These are phyloP conservation scores for Sebastolobus altivelis DNA, from an alignment of 2,797 vertebrate genomes.

Conservation along the genomic window DNA sequence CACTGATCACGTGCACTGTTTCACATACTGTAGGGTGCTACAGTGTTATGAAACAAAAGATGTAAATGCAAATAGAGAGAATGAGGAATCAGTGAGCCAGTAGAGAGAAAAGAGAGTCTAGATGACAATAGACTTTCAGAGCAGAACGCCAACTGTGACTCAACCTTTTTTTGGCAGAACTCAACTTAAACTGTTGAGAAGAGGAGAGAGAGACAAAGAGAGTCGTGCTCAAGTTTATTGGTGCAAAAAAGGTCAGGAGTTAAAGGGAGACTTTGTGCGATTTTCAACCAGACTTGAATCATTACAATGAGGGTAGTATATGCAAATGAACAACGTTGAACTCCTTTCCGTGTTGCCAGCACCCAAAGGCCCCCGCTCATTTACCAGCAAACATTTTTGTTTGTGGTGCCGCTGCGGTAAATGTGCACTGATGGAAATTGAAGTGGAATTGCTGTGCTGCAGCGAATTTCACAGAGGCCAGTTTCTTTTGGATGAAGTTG, in stretches of 20 bases:
- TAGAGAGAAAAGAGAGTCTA: constrained; percentile 30
- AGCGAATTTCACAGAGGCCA: no score
- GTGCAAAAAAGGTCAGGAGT: constrained; percentile 13
- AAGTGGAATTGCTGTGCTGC: no score
- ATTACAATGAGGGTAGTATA: background rate
- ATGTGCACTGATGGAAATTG: no score
- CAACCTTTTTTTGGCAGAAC: constrained; percentile 26
- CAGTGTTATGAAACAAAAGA: constrained; percentile 22
- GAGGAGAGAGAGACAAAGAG: background rate
- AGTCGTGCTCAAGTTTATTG: background rate
- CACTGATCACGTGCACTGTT: background rate
- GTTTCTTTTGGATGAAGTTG: background rate
- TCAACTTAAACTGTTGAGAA: constrained; percentile 16
- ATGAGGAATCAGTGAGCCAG: constrained; percentile 37
- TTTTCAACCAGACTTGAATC: background rate
- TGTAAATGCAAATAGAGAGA: constrained; percentile 38
- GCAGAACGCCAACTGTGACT: constrained; percentile 48
- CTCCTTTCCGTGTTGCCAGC: no score
- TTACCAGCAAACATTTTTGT: no score
- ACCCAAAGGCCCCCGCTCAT: no score
- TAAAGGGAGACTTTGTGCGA: background rate
- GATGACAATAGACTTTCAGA: constrained; percentile 47
- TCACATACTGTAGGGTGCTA: constrained; percentile 5
- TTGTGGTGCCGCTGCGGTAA: no score
- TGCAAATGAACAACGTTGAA: no score